These are phyloP conservation scores for Meriones psammophilus DNA, from an alignment of 2,797 vertebrate genomes.

Conservation along the genomic window DNA sequence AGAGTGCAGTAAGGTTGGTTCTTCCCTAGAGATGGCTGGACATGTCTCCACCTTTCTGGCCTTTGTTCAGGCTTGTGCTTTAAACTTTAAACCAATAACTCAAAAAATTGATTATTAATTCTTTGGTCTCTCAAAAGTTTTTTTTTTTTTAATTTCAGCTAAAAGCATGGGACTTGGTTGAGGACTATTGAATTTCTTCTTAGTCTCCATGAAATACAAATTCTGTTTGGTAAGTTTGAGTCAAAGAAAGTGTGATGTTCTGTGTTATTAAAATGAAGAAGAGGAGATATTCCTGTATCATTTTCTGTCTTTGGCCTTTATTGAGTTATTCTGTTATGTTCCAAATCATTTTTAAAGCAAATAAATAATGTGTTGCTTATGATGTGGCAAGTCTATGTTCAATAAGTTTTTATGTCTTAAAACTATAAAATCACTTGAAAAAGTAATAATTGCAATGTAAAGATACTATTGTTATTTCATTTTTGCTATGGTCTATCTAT, in stretches of 20 bases:
- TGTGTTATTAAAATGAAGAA: not conserved
- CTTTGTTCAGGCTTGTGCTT: too few relatives aligned
- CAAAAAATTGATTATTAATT: too few relatives aligned
- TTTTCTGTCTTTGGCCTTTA: not conserved
- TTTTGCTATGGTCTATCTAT: not conserved
- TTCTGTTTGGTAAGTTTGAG: not conserved
- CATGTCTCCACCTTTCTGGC: too few relatives aligned
- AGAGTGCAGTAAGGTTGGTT: too few relatives aligned
- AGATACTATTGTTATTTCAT: not conserved
- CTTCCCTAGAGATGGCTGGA: too few relatives aligned
- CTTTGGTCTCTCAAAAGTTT: too few relatives aligned
- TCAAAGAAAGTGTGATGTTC: not conserved
- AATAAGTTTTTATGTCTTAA: not conserved
- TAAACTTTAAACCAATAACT: too few relatives aligned
- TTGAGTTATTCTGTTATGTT: not conserved
- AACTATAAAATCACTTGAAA: constrained; percentile 10
- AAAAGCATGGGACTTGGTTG: constrained; percentile 7
- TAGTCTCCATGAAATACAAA: not conserved
- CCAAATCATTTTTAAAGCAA: not conserved
- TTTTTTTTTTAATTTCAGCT: too few relatives aligned
- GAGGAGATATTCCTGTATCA: not conserved
- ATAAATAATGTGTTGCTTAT: not conserved
- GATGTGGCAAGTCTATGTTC: not conserved
- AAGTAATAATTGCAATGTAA: not conserved
- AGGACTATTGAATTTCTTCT: not conserved